Evolutionary conservation across 2,797 vertebrate species (phyloP).

Genomic region (Phalloptychus januarius): DNA sequence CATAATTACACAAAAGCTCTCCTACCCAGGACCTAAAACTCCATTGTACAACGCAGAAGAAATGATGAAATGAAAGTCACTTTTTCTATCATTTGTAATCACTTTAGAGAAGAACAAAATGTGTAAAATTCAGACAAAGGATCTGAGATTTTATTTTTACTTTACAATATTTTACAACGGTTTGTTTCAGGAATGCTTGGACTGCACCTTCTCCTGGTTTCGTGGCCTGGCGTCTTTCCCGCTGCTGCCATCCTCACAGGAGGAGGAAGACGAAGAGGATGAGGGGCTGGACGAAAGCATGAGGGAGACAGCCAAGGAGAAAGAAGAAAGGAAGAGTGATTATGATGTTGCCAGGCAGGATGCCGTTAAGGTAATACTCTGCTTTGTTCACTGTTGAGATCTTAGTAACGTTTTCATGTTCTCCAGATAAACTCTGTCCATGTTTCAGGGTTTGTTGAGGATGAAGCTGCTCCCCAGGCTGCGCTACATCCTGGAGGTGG

Average conservation of each 20-base stretch:
- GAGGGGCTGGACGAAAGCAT: slow-evolving; percentile 73
- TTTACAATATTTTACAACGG: too few relatives aligned
- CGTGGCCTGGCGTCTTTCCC: slow-evolving; percentile 87
- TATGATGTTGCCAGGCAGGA: slow-evolving; percentile 88
- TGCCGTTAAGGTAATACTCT: slow-evolving; percentile 86
- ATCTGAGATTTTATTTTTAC: too few relatives aligned
- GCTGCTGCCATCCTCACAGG: slow-evolving; percentile 83
- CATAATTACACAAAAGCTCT: too few relatives aligned
- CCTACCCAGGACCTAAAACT: too few relatives aligned
- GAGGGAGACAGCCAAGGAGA: slow-evolving; percentile 79
- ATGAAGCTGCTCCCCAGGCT: slow-evolving; percentile 92
- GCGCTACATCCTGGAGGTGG: slow-evolving; percentile 93
- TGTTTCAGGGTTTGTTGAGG: slow-evolving; percentile 88
- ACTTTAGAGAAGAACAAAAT: too few relatives aligned
- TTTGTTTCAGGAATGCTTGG: slow-evolving; percentile 86
- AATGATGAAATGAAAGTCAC: too few relatives aligned
- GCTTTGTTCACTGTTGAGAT: not conserved
- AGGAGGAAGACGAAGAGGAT: slow-evolving; percentile 88
- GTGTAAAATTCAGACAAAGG: too few relatives aligned
- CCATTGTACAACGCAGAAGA: too few relatives aligned
- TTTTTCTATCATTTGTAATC: too few relatives aligned
- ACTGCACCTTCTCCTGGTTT: slow-evolving; percentile 92
- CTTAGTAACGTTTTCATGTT: accelerated
- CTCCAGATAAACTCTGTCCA: not conserved
- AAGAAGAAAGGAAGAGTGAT: slow-evolving; percentile 86